Conservation (phyloP, 2,113 vertebrate species). For the Lepus timidus region DNA sequence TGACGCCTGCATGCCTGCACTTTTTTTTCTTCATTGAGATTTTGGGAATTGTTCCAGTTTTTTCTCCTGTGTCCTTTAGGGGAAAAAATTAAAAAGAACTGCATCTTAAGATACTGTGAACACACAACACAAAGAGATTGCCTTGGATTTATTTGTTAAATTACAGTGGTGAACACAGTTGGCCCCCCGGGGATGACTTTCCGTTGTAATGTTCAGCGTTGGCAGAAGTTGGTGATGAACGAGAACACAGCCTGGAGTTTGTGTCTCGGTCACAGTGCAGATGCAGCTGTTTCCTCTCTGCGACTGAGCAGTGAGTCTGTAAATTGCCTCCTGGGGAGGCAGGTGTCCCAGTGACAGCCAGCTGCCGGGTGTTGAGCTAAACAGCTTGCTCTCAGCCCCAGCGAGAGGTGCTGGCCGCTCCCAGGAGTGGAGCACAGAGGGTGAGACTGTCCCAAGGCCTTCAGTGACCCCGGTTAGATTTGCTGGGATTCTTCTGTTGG, state of each 20-base stretch:
- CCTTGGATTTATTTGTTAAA: slow-evolving; percentile 35
- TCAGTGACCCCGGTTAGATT: slow-evolving; percentile 72
- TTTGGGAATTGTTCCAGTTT: background rate
- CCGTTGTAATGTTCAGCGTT: background rate
- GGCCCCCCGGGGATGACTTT: background rate
- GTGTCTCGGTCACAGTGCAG: slow-evolving; percentile 27
- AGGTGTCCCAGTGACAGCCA: slow-evolving; percentile 50
- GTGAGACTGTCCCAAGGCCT: slow-evolving; percentile 67
- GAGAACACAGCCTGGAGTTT: background rate
- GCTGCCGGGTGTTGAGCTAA: slow-evolving; percentile 53
- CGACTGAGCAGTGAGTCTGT: slow-evolving; percentile 36
- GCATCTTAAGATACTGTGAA: background rate
- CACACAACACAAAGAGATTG: background rate
- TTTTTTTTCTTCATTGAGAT: background rate
- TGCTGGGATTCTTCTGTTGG: slow-evolving; percentile 78
- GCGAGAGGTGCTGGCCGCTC: slow-evolving; percentile 50
- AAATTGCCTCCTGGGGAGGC: slow-evolving; percentile 49
- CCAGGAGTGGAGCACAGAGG: slow-evolving; percentile 45
- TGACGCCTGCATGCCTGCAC: background rate
- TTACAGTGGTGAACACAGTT: slow-evolving; percentile 9
- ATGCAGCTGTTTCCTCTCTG: slow-evolving; percentile 70
- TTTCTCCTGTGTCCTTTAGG: background rate
- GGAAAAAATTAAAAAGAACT: background rate
- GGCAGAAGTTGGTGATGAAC: background rate
- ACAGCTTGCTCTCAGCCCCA: slow-evolving; percentile 28